Conservation (phyloP, 2,113 vertebrate genomes). For the Rhodinocichla rosea region DNA sequence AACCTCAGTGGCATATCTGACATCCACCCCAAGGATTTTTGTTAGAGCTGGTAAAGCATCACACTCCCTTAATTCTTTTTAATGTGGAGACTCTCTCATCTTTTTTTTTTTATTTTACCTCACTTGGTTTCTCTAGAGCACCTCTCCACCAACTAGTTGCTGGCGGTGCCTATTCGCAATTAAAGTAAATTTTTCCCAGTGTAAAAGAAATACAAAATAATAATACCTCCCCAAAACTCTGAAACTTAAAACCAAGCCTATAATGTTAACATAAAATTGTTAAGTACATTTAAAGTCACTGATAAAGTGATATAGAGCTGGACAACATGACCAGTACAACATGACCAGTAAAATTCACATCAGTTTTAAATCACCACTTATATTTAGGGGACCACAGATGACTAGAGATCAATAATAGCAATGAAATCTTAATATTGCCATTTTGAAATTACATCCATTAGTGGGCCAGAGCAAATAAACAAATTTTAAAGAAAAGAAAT, state of each 20-base stretch:
- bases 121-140: neutral
- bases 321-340: fast-evolving
- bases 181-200: neutral
- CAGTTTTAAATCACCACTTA: neutral
- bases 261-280: neutral
- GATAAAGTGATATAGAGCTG: neutral
- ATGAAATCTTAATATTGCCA: neutral
- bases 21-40: neutral
- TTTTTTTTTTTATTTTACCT: neutral
- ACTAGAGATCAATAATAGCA: neutral
- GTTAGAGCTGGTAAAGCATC: neutral
- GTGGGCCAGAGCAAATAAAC: neutral
- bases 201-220: neutral
- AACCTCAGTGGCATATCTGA: neutral
- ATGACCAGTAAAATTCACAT: neutral
- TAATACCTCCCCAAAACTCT: fast-evolving
- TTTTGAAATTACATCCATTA: neutral
- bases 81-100: neutral
- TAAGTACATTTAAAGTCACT: neutral
- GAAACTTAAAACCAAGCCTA: neutral
- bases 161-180: neutral
- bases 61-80: neutral
- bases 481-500: neutral
- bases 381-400: neutral
- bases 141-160: neutral